Base-by-base conservation (phyloP, 2,113 vertebrate species). In the Tautogolabrus adspersus region DNA sequence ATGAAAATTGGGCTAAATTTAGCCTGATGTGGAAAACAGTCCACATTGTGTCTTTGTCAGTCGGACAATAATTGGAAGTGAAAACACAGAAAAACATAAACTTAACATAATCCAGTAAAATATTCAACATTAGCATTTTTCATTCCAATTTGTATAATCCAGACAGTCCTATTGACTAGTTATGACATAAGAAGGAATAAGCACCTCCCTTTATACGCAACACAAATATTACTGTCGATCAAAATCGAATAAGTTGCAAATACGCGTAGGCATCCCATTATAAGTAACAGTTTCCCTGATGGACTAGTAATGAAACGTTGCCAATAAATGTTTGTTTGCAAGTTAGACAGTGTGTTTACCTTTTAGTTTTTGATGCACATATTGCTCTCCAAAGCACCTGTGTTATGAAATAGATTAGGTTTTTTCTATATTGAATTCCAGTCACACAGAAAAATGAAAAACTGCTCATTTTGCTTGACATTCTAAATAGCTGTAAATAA, bases 161-260 rank as follows among this genome's bases (percentile, higher is more conserved):
- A 55, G 22, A 40, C 6, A 26, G 42, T 21, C 12, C 1, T 22
- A 40, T 63, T 62, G 46, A 59, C 23, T 19, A 22, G 42, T 26
- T 47, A 37, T 23, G 5, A n/a, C 38, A 46, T 69, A 10, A 51
- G 23, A 18, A 16, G 34, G 22, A 21, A 60, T 16, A 56, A 58
- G 34, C 60, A n/a, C 22, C 37, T 22, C 46, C 7, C 30, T 16
- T 57, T 55, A 26, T 38, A 34, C 6, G 57, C n/a, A 16, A 23
- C 19, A 46, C 1, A 5, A 6, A 75, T 49, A 63, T 13, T 55
- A 21, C 47, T 60, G 47, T 51, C 19, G 8, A 55, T 63, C 3
- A 0, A 75, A 75, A 75, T 80, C 16, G 54, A 21, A 72, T 83
- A 51, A 37, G 8, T 61, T 42, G 3, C 66, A 73, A 66, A 66